Conservation (phyloP, 2,888 invertebrate genomes). For the Baronia brevicornis region DNA sequence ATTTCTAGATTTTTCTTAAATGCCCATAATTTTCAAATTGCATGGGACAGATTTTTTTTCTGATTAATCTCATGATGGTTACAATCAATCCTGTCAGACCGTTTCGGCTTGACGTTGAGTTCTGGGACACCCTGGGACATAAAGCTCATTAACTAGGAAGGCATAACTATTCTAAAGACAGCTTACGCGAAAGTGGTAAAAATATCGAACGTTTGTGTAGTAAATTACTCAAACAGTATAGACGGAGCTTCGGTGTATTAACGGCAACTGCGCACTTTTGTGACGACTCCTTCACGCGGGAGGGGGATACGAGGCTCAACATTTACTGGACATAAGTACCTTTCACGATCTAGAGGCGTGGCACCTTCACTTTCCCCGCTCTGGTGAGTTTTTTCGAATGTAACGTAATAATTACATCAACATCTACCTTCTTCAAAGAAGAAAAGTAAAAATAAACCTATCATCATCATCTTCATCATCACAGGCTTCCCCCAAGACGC, state of each 20-base stretch:
- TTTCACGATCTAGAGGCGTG: constrained; percentile 67
- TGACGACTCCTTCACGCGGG: constrained; percentile 23
- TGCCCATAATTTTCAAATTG: no score
- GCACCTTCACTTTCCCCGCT: constrained; percentile 71
- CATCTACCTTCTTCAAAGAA: no score
- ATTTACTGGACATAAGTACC: constrained; percentile 57
- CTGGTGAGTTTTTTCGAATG: constrained; percentile 68
- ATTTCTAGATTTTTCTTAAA: no score
- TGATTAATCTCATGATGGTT: no score
- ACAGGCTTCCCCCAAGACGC: no score
- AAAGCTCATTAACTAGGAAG: constrained; percentile 44
- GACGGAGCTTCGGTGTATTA: constrained; percentile 45
- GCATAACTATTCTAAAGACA: constrained; percentile 47
- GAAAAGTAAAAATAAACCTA: no score
- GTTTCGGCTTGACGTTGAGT: no score
- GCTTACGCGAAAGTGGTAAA: constrained; percentile 73
- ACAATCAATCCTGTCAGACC: no score
- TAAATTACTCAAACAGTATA: constrained; percentile 52
- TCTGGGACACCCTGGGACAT: no score
- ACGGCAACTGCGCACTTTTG: constrained; percentile 21
- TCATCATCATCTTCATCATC: no score
- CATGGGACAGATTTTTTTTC: no score
- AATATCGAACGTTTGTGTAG: constrained; percentile 67
- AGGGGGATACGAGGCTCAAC: constrained; percentile 36
- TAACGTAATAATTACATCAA: constrained; percentile 69